Evolutionary conservation across 2,888 invertebrate species (phyloP).

Genomic region (Hylaea fasciaria): DNA sequence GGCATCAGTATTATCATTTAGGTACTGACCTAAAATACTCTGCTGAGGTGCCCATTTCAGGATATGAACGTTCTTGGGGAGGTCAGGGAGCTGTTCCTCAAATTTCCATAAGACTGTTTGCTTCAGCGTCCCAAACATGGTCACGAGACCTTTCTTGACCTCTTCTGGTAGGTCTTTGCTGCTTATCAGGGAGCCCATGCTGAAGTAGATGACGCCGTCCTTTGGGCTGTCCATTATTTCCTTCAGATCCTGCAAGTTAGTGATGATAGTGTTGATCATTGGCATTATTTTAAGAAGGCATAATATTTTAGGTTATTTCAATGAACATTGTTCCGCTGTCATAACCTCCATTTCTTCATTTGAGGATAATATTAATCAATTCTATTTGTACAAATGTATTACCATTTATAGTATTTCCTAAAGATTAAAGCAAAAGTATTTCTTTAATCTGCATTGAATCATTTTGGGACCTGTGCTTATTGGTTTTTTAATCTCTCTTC

Average conservation of each 20-base stretch:
- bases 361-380: too few relatives aligned
- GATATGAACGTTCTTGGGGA: slow-evolving; percentile 68
- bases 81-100: slow-evolving; percentile 55
- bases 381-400: too few relatives aligned
- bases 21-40: slow-evolving; percentile 65
- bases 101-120: slow-evolving; percentile 79
- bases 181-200: slow-evolving; percentile 70
- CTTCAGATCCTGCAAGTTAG: slow-evolving; percentile 57
- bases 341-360: too few relatives aligned
- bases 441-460: too few relatives aligned
- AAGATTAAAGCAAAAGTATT: too few relatives aligned
- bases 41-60: slow-evolving; percentile 71
- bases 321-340: too few relatives aligned
- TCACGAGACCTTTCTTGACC: slow-evolving; percentile 57
- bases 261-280: background rate
- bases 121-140: slow-evolving; percentile 65
- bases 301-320: too few relatives aligned
- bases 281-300: too few relatives aligned
- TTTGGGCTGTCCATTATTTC: slow-evolving; percentile 62
- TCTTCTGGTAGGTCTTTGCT: slow-evolving; percentile 61
- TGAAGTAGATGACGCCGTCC: slow-evolving; percentile 77
- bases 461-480: too few relatives aligned
- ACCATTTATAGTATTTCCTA: too few relatives aligned
- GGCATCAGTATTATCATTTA: too few relatives aligned
- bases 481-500: too few relatives aligned